Conservation (phyloP, 2,888 invertebrate genomes). For the Epinotia brunnichana region DNA sequence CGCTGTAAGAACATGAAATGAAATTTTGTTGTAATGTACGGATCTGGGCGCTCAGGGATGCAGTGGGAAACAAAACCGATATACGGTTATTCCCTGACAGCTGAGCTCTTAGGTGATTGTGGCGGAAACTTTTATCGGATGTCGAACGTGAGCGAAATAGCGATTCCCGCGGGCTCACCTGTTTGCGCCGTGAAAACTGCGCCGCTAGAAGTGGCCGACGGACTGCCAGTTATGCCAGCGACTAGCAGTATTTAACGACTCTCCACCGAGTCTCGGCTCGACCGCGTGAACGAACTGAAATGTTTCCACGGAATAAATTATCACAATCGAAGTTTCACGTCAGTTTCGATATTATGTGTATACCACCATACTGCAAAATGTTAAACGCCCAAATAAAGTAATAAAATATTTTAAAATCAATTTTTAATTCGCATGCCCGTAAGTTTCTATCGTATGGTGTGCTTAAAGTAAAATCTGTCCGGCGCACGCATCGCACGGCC, state of each 20-base stretch:
- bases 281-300: not conserved
- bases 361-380: no score
- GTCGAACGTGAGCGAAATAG: conserved; percentile 83
- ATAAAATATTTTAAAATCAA: no score
- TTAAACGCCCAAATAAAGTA: no score
- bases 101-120: conserved; percentile 85
- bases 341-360: not conserved
- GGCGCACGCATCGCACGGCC: no score
- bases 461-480: no score
- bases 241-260: not conserved
- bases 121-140: conserved; percentile 84
- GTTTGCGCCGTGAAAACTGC: conserved; percentile 59
- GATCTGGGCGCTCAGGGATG: conserved; percentile 62
- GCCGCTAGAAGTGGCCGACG: conserved; percentile 53
- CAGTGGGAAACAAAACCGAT: conserved; percentile 79
- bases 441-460: no score
- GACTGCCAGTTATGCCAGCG: not conserved
- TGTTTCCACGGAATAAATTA: conserved; percentile 3
- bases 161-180: conserved; percentile 79
- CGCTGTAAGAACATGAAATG: conserved; percentile 43
- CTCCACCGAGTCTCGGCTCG: not conserved
- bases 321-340: not conserved
- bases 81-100: conserved; percentile 83
- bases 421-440: no score
- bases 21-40: conserved; percentile 45